phyloP scores from a whole-genome alignment of 1,140 invertebrate species.

The Hypothenemus hampei region DNA sequence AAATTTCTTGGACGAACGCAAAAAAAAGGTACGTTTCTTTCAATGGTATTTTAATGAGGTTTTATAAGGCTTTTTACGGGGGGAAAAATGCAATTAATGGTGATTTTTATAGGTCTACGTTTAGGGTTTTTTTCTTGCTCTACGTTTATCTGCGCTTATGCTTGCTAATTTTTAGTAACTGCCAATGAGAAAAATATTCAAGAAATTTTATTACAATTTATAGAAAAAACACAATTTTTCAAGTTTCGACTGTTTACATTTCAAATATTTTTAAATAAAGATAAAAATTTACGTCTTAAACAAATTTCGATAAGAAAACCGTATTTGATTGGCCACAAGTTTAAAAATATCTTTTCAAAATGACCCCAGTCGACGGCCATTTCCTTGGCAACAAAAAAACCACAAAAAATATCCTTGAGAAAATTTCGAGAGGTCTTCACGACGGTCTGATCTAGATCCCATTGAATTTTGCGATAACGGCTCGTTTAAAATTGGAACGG shows the following conservation, averaged over 20 bases:
- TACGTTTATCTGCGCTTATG: background rate
- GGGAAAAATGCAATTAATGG: slow-evolving; percentile 31
- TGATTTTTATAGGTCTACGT: slow-evolving; percentile 27
- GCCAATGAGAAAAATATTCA: background rate
- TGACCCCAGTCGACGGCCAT: background rate
- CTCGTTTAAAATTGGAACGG: too few relatives aligned
- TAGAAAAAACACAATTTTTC: background rate
- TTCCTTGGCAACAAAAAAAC: background rate
- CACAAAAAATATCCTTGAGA: background rate
- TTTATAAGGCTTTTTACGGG: slow-evolving; percentile 23
- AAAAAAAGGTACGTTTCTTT: slow-evolving; percentile 29
- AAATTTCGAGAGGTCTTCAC: background rate
- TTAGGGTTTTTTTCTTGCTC: slow-evolving; percentile 1
- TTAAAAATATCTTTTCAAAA: background rate
- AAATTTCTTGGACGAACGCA: slow-evolving; percentile 26
- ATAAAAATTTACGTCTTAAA: background rate
- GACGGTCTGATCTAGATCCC: background rate
- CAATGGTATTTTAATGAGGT: slow-evolving; percentile 31
- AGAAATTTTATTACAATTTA: background rate
- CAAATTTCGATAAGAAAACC: background rate
- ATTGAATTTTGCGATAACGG: too few relatives aligned
- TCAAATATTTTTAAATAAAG: background rate
- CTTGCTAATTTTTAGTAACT: background rate
- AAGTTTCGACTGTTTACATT: background rate
- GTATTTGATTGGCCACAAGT: too few relatives aligned